Percentiles rank a stretch among this genome's conserved stretches.
phyloP scores from a whole-genome alignment of 2,113 vertebrate species.

The Catagonus wagneri region DNA sequence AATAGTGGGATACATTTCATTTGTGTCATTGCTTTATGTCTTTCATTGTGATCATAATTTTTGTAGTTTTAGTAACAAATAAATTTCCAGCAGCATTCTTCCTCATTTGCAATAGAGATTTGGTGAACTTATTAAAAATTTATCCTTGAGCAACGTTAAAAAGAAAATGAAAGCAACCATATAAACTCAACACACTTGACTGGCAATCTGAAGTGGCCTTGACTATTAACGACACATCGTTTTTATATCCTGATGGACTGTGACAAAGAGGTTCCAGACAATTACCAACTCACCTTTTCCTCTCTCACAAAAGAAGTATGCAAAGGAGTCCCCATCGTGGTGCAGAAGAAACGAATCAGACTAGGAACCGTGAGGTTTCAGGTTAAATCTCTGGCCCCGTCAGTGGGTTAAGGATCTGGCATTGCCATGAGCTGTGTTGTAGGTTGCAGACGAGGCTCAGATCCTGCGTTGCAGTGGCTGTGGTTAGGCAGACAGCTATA shows the following conservation, averaged over 20 bases:
- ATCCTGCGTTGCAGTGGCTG: no score
- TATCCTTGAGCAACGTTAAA: conserved; percentile 16
- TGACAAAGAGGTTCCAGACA: background rate
- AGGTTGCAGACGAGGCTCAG: no score
- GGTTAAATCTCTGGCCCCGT: no score
- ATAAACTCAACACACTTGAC: background rate
- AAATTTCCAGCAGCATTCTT: conserved; percentile 5
- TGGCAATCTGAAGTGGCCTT: background rate
- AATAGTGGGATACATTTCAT: background rate
- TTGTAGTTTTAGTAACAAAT: conserved; percentile 37
- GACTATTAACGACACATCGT: background rate
- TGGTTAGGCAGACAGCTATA: no score
- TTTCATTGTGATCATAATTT: conserved; percentile 34
- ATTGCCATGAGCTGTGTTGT: no score
- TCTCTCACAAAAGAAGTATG: background rate
- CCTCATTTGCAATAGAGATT: conserved; percentile 27
- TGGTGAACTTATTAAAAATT: conserved; percentile 26
- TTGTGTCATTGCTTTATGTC: background rate
- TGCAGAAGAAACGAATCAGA: no score
- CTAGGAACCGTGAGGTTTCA: no score
- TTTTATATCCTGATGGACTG: background rate
- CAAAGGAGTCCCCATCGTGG: background rate
- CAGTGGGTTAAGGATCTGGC: no score
- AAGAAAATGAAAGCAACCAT: conserved; percentile 10
- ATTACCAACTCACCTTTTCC: background rate